phyloP scores from a whole-genome alignment of 2,113 vertebrate genomes.

The Hippocampus mohnikei region DNA sequence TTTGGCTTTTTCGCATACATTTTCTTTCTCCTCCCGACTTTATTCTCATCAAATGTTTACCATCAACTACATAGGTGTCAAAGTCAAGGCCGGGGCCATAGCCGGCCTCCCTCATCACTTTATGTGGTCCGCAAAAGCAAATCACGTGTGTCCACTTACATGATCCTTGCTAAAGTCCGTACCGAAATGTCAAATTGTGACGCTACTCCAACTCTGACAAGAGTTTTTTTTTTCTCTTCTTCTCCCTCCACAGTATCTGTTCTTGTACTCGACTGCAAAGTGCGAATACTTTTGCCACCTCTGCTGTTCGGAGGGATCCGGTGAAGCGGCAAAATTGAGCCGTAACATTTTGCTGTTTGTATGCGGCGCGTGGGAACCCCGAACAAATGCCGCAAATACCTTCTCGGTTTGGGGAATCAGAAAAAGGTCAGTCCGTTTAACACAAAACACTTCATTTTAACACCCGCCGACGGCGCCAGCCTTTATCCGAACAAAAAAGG shows the following conservation, averaged over 20 bases:
- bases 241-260: not conserved
- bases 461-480: conserved; percentile 35
- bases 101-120: too few relatives aligned
- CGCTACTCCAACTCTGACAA: too few relatives aligned
- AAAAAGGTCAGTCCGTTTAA: conserved; percentile 41
- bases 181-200: too few relatives aligned
- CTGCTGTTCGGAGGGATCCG: conserved; percentile 42
- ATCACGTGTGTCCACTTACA: too few relatives aligned
- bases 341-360: conserved; percentile 41
- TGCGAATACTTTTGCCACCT: not conserved
- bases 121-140: too few relatives aligned
- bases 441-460: conserved; percentile 22
- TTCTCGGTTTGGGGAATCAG: conserved; percentile 20
- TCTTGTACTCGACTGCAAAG: not conserved
- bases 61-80: too few relatives aligned
- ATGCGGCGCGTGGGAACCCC: not conserved
- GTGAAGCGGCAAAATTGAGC: conserved; percentile 48
- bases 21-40: too few relatives aligned
- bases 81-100: too few relatives aligned
- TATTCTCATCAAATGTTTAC: too few relatives aligned
- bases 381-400: conserved; percentile 36
- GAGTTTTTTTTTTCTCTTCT: not conserved
- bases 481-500: conserved; percentile 52
- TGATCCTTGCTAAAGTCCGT: too few relatives aligned
- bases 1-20: too few relatives aligned